Base-by-base conservation (phyloP, 1,140 invertebrate species). In the Drosophila sp. region DNA sequence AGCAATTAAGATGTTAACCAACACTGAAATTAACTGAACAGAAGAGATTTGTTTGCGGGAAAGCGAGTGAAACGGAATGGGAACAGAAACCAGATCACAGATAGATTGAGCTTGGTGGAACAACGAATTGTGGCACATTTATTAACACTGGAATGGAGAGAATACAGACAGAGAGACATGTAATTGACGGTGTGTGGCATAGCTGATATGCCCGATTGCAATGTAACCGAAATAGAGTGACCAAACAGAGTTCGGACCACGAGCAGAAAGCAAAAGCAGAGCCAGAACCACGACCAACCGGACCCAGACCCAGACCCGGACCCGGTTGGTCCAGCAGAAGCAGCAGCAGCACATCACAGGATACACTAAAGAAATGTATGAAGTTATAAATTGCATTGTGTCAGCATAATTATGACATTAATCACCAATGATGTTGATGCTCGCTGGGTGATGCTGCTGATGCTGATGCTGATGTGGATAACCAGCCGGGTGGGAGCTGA, bases 331-430 rank as follows among this genome's bases (percentile, higher is more conserved):
- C 44, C 35, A 29, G 11, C 11, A 17, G 2, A 4, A 25, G 30
- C 29, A 17, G 11, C 32, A 41, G 23, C 23, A 44, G 29, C 29
- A 30, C 56, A 57, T 30, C 56, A 57, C 56, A 57, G 56, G 56
- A 57, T 35, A 57, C 29, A 35, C 56, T 57, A 57, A 63, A 63
- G 60, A 66, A 66, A 66, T 66, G 64, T 66, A 56, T 66, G 64
- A 66, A 66, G 64, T 66, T 66, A 66, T 66, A 66, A 66, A 66
- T 66, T 66, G 54, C 64, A 66, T 66, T 66, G 64, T 66, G 64
- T 66, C 64, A 66, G 64, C 64, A 66, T 66, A 66, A 66, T 66
- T 66, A 66, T 66, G 64, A 66, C 64, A 66, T 66, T 66, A 66
- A 66, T 66, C 64, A 66, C 64, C 55, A 58, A 56, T 56, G 64